Percentiles rank a stretch among this genome's conserved stretches.
phyloP scores from a whole-genome alignment of 2,888 invertebrate species.

The Neuroscelio doddi region DNA sequence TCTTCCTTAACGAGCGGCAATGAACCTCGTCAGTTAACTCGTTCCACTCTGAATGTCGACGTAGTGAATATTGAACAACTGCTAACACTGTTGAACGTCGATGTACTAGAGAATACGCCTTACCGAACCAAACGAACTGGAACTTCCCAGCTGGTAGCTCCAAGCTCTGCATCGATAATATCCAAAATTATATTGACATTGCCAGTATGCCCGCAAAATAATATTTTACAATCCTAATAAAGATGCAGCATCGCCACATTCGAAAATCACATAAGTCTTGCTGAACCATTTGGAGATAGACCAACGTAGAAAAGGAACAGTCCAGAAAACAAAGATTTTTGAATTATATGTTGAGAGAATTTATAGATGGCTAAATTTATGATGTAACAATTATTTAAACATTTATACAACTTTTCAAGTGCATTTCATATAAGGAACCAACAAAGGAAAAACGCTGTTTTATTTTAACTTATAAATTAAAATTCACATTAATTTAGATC shows the following conservation, averaged over 20 bases:
- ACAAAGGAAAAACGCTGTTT: no score
- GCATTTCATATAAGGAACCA: no score
- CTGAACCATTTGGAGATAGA: no score
- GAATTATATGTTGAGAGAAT: no score
- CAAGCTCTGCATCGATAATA: conserved; percentile 22
- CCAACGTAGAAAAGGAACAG: no score
- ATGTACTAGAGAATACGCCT: conserved; percentile 29
- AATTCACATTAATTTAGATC: no score
- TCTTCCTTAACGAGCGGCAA: conserved; percentile 33
- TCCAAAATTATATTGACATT: conserved; percentile 23
- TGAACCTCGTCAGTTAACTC: conserved; percentile 36
- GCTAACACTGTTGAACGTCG: conserved; percentile 30
- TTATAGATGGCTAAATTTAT: no score
- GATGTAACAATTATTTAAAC: no score
- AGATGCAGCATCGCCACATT: not conserved
- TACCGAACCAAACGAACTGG: conserved; percentile 35
- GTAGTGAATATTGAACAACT: conserved; percentile 40
- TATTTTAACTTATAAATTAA: no score
- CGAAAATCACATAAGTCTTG: not conserved
- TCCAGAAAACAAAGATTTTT: no score
- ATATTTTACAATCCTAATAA: conserved; percentile 29
- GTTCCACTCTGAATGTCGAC: conserved; percentile 31
- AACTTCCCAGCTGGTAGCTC: conserved; percentile 22
- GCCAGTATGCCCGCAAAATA: conserved; percentile 27
- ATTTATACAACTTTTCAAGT: no score